A percentile compares a stretch with the other conserved stretches of the same genome.
Evolutionary conservation across 2,888 invertebrate species (phyloP).

Genomic region (Drosophila multiciliata): DNA sequence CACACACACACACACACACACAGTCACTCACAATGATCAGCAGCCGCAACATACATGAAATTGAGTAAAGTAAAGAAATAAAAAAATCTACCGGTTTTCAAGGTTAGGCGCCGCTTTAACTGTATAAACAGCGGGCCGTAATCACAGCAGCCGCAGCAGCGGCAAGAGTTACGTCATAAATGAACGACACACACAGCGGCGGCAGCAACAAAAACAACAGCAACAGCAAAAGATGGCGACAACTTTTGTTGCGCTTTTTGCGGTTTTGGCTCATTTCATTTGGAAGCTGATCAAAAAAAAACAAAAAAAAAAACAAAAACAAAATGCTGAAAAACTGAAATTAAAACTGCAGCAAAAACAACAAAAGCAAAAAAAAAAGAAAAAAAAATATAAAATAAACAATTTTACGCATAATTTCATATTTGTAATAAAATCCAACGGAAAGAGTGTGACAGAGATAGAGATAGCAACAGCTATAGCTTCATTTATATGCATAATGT

Average conservation of each 20-base stretch:
- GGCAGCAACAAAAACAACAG: conserved; percentile 30
- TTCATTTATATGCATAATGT: conserved; percentile 62
- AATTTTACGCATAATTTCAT: conserved; percentile 80
- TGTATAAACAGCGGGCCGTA: conserved; percentile 78
- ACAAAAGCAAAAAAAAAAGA: conserved; percentile 44
- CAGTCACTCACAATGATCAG: conserved; percentile 21
- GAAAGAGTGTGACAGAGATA: conserved; percentile 3
- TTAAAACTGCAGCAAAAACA: conserved; percentile 51
- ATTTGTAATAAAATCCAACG: conserved; percentile 72
- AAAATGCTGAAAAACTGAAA: conserved; percentile 38
- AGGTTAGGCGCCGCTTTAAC: conserved; percentile 77
- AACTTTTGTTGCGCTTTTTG: conserved; percentile 64
- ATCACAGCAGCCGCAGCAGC: conserved; percentile 69
- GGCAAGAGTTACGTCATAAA: conserved; percentile 80
- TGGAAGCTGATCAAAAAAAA: conserved; percentile 33
- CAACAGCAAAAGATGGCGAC: conserved; percentile 50
- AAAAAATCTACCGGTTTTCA: conserved; percentile 76
- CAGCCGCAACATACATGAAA: conserved; percentile 45
- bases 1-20: conserved; percentile 35
- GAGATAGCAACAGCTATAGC: conserved; percentile 12
- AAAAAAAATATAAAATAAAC: conserved; percentile 44
- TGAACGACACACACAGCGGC: conserved; percentile 52
- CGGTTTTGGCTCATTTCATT: conserved; percentile 80
- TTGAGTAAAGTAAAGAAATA: conserved; percentile 60
- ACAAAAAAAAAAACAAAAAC: neutral